Evolutionary conservation across 2,113 vertebrate species (phyloP).

Genomic region (Corvus hawaiiensis): DNA sequence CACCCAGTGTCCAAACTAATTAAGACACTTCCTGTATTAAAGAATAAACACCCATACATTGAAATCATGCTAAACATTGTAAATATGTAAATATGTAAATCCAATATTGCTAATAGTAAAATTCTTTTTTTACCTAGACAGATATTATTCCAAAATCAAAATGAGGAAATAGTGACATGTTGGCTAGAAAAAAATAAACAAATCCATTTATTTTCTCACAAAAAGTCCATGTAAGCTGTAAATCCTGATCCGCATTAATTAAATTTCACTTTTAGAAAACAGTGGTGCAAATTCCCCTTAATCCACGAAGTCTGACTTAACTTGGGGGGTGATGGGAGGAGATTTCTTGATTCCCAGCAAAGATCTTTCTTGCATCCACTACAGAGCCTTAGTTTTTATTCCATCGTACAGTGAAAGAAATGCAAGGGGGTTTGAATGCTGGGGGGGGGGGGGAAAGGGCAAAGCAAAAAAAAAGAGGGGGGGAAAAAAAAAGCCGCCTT

Average conservation of each 20-base stretch:
- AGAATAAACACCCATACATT: background rate
- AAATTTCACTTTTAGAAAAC: constrained; percentile 22
- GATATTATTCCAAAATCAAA: background rate
- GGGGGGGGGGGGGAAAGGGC: background rate
- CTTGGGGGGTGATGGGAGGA: background rate
- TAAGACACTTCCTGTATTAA: background rate
- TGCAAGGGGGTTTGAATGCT: background rate
- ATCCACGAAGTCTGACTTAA: background rate
- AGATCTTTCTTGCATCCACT: constrained; percentile 7
- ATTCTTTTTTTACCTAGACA: background rate
- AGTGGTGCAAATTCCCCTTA: background rate
- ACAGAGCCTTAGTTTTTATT: constrained; percentile 45
- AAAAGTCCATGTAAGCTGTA: background rate
- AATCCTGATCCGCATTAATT: background rate
- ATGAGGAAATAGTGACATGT: background rate
- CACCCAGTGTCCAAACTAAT: background rate
- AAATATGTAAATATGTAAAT: background rate
- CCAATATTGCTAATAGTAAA: background rate
- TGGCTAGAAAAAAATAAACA: background rate
- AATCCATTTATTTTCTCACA: background rate
- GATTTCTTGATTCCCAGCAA: background rate
- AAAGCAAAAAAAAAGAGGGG: no score
- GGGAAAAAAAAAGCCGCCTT: background rate
- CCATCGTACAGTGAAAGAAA: constrained; percentile 48
- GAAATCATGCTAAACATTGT: background rate